These are phyloP conservation scores for Sarotherodon lohbergeri DNA, from an alignment of 2,113 vertebrate genomes.

Conservation along the genomic window DNA sequence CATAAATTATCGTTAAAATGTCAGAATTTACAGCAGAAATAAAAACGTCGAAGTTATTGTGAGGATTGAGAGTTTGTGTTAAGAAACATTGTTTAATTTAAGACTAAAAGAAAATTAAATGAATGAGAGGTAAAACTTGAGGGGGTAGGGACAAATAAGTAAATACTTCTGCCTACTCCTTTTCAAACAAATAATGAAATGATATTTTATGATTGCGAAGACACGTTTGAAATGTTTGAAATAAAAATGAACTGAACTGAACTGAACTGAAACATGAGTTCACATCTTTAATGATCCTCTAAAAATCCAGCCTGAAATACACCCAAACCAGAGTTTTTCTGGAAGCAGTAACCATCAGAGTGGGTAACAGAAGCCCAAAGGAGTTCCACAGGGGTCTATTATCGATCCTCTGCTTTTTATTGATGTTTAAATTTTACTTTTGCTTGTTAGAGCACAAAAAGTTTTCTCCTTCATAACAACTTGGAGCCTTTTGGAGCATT, in stretches of 20 bases:
- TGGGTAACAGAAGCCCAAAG: neutral
- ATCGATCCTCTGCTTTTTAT: neutral
- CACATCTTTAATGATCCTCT: neutral
- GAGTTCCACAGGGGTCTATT: neutral
- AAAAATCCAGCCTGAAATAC: neutral
- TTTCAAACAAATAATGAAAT: too few species aligned
- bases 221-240: too few species aligned
- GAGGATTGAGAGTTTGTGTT: neutral
- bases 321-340: neutral
- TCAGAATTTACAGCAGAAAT: neutral
- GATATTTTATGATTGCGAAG: too few species aligned
- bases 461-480: neutral
- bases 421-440: neutral
- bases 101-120: too few species aligned
- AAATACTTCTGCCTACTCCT: too few species aligned
- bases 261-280: neutral
- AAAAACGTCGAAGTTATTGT: neutral
- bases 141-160: too few species aligned
- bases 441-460: neutral
- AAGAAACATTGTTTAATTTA: neutral
- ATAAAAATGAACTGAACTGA: too few species aligned
- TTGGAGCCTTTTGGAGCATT: neutral
- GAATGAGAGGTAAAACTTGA: too few species aligned
- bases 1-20: too few species aligned
- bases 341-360: neutral